Base-by-base conservation (phyloP, 2,797 vertebrate genomes). In the Acipenser oxyrinchus region DNA sequence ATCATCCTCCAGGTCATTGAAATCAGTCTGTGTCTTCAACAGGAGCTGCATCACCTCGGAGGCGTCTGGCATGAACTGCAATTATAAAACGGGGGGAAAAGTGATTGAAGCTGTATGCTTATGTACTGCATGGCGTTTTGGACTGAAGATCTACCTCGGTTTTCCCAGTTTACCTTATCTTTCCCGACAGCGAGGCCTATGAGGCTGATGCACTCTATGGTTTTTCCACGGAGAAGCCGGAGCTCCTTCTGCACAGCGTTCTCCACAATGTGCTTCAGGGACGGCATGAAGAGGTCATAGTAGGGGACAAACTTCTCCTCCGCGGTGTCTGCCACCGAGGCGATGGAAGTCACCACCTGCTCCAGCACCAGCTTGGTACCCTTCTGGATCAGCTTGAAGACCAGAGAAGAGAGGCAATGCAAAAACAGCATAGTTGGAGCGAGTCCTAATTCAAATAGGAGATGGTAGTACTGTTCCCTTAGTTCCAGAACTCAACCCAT, bases 271-370 rank as follows among this genome's bases (percentile, higher is more conserved):
- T 98, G 95, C 77, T 97, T 98, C 62, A 99, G 89, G 6, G 95
- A 97, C 0, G 96, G 93, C 95, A 99, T 99, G 86, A 99, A 99
- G 69, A 94, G 85, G 75, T 98, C 94, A 66, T 98, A 99, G 74
- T 98, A 99, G 0, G 96, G 97, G 79, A 99, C 96, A 75, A 99
- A 99, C 74, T 95, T 97, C 78, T 99, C 96, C 83, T 98, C 96
- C 0, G 95, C 96, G 0, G 97, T 99, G 86, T 99, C 97, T 0
- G 97, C 97, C 78, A 99, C 97, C 0, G 96, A 99, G 1, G 97
- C 97, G 67, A 99, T 98, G 72, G 97, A 99, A 0, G 97, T 99
- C 86, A 99, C 97, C 73, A 99, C 96, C 87, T 99, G 97, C 83
- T 99, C 97, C 87, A 99, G 84, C 62, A 99, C 97, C 78, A 99